Evolutionary conservation across 2,113 vertebrate species (phyloP), one percentile per base, ranked within the genome.

Genomic region (Ameiurus melas): DNA sequence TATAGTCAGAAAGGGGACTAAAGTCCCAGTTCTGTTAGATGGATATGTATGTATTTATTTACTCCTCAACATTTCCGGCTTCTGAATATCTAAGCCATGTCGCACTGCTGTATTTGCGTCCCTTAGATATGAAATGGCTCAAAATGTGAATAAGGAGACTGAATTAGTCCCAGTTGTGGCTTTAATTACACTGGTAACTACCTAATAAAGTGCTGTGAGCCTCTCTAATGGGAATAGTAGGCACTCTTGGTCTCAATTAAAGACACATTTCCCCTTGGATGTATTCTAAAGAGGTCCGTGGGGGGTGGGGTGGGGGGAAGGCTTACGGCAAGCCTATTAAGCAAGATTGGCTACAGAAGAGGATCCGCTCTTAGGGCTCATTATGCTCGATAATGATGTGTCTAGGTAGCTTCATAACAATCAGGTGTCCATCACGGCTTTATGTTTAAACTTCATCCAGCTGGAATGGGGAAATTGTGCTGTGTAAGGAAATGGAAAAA

Each of bases 241-340:
- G 71, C 75, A 58, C 82, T 89, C 81, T 71, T 84, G 83, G 85
- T 84, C 81, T 89, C 89, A 89, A 87, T 89, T 89, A 87, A 84
- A 87, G 75, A 84, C 81, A 70, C 30, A 89, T 89, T 87, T 89
- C 51, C 85, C 81, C 27, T 84, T 55, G 58, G 83, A 87, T 87
- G 73, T 86, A 55, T 68, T 84, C 36, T 80, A 71, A 87, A 87
- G 71, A 84, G 81, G 70, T 86, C 88, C 78, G 66, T 36, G 77
- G 51, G 70, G 36, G 53, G 53, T 13, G 53, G 53, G 14, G 53
- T 3, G 55, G 53, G 66, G 60, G 60, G n/a, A 60, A 19, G 22
- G 55, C 64, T 86, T 84, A 79, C 86, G 17, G 86, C 71, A 87
- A 80, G 20, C 81, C 85, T 84, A 89, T 89, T 87, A 89, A 58